Base-by-base conservation (phyloP, 2,888 invertebrate genomes). In the Plebejus melissa region DNA sequence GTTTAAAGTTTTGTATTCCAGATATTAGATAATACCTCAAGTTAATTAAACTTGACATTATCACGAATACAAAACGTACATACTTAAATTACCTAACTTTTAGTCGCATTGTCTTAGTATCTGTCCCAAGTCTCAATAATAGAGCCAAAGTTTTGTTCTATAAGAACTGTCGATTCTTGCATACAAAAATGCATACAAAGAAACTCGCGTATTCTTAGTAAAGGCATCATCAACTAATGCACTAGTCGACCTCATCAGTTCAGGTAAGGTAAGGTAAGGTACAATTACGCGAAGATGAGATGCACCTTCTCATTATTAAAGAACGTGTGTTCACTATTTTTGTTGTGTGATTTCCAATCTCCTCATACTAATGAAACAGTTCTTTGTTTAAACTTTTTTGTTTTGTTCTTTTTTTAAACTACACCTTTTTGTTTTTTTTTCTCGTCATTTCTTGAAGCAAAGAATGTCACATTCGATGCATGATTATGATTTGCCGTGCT, bases 211-310 rank as follows among this genome's bases (percentile, higher is more conserved):
- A 50, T 77, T 77, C 74, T 72, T 69, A 54, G 71, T 75, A 69
- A 72, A 89, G 87, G 90, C 87, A 85, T 88, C 90, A 90, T 91
- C 90, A 90, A 87, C 88, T 90, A 90, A 91, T 90, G 90, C 90
- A 90, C 88, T 89, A 85, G 82, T 85, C 86, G 87, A 86, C 87
- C 86, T 88, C 88, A 86, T 87, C 86, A 86, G 80, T 83, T 80
- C 77, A 83, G 76, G 76, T 80, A 78, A 65, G 65, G 65, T 4
- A 6, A 57, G 58, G 58, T 58, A 7, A 65, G 65, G 65, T 36
- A 81, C 82, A 83, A 88, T 90, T 88, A 90, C 81, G 82, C 85
- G 86, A 87, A 90, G 87, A 87, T 87, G 87, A 85, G 85, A 87
- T 85, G 86, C 83, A 84, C 84, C 71, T 71, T 46, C 71, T 71